Base-by-base conservation (phyloP, 2,797 vertebrate species). In the Florisuga fusca region DNA sequence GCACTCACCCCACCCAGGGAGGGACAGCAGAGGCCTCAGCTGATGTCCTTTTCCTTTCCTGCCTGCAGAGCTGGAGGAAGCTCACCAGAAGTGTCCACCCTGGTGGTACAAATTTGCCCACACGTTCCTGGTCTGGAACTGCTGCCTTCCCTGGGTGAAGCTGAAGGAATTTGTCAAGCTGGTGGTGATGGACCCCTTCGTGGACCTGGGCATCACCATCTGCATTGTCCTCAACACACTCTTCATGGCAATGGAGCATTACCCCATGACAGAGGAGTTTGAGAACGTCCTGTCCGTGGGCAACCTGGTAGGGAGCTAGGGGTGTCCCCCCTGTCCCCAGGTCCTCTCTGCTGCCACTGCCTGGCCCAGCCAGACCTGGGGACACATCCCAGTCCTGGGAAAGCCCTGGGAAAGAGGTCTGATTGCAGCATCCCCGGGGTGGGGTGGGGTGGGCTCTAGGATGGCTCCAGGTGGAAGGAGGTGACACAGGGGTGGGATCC, bases 221-320 rank as follows among this genome's bases (percentile, higher is more conserved):
- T 99, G 99, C 97, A 99, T 99, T 10, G 99, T 99, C 88, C 99
- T 99, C 95, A 99, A 99, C 97, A 99, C 99, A 3, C 96, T 99
- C 67, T 99, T 99, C 98, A 99, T 99, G 99, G 99, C 99, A 89
- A 99, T 99, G 99, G 99, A 99, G 96, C 99, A 99, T 77, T 99
- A 99, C 89, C 99, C 99, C 64, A 99, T 99, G 99, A 99, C 98
- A 0, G 91, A 97, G 3, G 97, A 98, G 84, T 99, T 99, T 14
- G 98, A 99, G 95, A 46, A 98, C 6, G 98, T 99, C 97, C 98
- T 99, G 54, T 95, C 76, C 1, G 98, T 99, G 93, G 99, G 99
- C 54, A 99, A 99, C 96, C 98, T 99, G 99, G 99, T 99, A 97
- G 80, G 97, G 53, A 68, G 53, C 77, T 64, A 22, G 0, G 5